These are phyloP conservation scores for Dascillus cervinus DNA, from an alignment of 2,888 invertebrate genomes.

Conservation along the genomic window DNA sequence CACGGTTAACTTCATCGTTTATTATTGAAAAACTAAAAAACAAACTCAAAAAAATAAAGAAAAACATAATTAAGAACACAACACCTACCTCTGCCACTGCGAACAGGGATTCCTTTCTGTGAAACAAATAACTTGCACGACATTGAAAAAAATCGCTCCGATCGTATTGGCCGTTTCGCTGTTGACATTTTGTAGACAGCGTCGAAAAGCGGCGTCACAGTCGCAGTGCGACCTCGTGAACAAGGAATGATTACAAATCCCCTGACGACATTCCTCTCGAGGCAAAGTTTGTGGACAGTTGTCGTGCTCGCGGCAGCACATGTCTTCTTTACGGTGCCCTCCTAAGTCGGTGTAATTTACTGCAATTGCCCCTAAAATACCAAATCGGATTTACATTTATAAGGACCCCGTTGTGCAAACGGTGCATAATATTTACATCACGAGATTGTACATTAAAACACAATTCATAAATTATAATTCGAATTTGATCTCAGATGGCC, in stretches of 20 bases:
- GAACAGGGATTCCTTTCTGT: conserved; percentile 57
- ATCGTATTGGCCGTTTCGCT: conserved; percentile 63
- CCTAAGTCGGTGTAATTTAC: conserved; percentile 58
- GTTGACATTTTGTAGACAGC: conserved; percentile 59
- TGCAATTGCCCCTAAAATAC: conserved; percentile 49
- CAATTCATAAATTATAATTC: too few species aligned
- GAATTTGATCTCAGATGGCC: too few species aligned
- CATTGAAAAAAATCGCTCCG: conserved; percentile 69
- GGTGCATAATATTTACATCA: too few species aligned
- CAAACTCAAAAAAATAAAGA: too few species aligned
- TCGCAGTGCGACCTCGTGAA: conserved; percentile 67
- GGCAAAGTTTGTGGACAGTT: conserved; percentile 55
- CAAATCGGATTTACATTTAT: conserved; percentile 1
- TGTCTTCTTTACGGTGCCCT: conserved; percentile 54
- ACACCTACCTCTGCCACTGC: conserved; percentile 52
- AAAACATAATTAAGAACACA: conserved; percentile 10
- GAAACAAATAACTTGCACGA: conserved; percentile 66
- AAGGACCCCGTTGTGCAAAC: too few species aligned
- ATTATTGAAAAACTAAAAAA: conserved; percentile 9
- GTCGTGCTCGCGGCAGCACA: conserved; percentile 68
- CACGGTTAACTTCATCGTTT: too few species aligned
- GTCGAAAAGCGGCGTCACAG: conserved; percentile 63
- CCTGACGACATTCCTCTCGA: conserved; percentile 53
- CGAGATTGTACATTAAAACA: too few species aligned
- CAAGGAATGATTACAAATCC: conserved; percentile 60